Percentiles rank a stretch among this genome's conserved stretches.
Conservation (phyloP, 2,888 invertebrate species). For the Nomada hirtipes region DNA sequence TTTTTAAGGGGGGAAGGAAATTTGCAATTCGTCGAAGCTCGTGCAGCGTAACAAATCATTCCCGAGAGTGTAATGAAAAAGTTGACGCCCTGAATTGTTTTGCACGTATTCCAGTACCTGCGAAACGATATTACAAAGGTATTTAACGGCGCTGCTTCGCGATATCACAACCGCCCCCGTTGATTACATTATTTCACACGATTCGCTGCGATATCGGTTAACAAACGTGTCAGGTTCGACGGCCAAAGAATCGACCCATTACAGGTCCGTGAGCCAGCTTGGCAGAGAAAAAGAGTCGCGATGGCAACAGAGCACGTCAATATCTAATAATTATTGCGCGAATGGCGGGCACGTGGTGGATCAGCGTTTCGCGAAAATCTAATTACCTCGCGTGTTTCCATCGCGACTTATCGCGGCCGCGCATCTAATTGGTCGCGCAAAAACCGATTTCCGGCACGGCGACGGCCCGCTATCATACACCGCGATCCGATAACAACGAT, state of each 20-base stretch:
- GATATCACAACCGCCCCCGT: background rate
- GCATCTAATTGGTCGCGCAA: constrained; percentile 54
- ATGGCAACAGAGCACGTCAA: constrained; percentile 22
- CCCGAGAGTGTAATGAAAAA: too few species aligned
- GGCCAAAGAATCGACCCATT: constrained; percentile 4
- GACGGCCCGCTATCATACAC: constrained; percentile 45
- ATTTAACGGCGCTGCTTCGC: background rate
- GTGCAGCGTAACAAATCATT: too few species aligned
- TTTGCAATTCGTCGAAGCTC: too few species aligned
- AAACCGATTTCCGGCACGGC: constrained; percentile 50
- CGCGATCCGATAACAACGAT: constrained; percentile 58
- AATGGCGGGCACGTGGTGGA: constrained; percentile 18
- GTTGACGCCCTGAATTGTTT: background rate
- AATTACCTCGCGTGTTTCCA: constrained; percentile 43
- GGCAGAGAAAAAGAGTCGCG: background rate
- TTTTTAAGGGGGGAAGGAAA: too few species aligned
- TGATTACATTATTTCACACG: background rate
- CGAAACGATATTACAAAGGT: background rate
- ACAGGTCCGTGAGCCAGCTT: background rate
- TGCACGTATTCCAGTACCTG: background rate
- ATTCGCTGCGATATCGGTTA: background rate
- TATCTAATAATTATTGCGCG: constrained; percentile 52
- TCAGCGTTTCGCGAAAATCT: constrained; percentile 51
- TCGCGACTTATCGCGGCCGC: constrained; percentile 45
- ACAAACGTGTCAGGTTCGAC: constrained; percentile 1